Evolutionary conservation across 2,888 invertebrate species (phyloP), one percentile per base, ranked within the genome.

Genomic region (Liposcelis brunnea): DNA sequence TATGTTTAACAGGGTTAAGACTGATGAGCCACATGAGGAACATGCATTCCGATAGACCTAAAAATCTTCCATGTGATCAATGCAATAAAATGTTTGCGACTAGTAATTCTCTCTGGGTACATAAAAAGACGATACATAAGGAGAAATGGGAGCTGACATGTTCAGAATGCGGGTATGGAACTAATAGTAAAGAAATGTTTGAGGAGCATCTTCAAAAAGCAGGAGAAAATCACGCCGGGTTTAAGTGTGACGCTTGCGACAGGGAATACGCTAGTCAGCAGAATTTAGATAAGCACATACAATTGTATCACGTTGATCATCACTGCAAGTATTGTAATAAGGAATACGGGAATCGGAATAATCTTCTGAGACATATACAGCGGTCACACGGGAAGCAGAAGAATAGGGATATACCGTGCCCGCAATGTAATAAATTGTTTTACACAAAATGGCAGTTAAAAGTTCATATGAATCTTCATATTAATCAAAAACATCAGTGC

Each of bases 391-490:
- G 40, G 19, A 40, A 40, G 19, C 16, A 12, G 15, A 40, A 40
- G 21, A 8, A 5, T 12, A 6, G 21, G 21, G 19, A 14, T 7
- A 19, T 40, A 3, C 18, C 40, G 12, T 40, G 40, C 19, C 40
- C 19, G 4, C 40, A 40, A 7, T 40, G 40, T 11, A n/a, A 14
- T 18, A 40, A 40, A 40, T 5, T 19, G n/a, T 40, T 40, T 40
- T 21, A 40, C 40, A 19, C 40, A 6, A 14, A 14, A 14, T 40
- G 40, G 40, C 40, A 40, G 19, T 21, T 40, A 10, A 40, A 40
- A 40, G 40, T 40, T 19, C 40, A 40, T 40, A 40, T 40, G 40
- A 40, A 40, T 19, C 19, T 19, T 19, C 40, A 40, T 11, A 18
- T n/a, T 19, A 40, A 40, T 19, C 12, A 12, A n/a, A 16, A 21